phyloP scores from a whole-genome alignment of 2,888 invertebrate genomes.

The Agriopis aurantiaria region DNA sequence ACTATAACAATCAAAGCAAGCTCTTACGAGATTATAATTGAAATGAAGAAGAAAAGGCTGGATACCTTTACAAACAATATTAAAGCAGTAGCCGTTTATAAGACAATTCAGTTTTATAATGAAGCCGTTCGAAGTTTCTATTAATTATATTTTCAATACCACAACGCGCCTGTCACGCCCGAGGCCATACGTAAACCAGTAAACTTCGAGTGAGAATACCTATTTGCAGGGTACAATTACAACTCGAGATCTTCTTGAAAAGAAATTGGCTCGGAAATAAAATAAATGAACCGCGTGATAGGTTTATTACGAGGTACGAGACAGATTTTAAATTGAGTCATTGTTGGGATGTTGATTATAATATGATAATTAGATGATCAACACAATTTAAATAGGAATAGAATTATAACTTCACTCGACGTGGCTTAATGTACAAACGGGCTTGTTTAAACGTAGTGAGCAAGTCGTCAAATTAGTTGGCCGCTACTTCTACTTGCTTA shows the following conservation, averaged over 20 bases:
- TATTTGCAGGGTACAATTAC: slow-evolving; percentile 57
- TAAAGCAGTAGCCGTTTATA: slow-evolving; percentile 67
- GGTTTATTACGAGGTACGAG: slow-evolving; percentile 36
- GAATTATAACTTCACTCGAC: background rate
- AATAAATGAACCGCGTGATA: slow-evolving; percentile 40
- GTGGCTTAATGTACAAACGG: background rate
- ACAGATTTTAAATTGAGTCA: slow-evolving; percentile 33
- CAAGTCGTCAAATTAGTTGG: slow-evolving; percentile 19
- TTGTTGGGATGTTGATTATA: slow-evolving; percentile 21
- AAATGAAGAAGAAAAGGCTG: slow-evolving; percentile 14
- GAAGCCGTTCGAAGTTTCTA: slow-evolving; percentile 66
- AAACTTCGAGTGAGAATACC: slow-evolving; percentile 58
- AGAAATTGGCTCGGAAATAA: slow-evolving; percentile 47
- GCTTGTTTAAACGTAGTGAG: slow-evolving; percentile 12
- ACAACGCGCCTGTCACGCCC: slow-evolving; percentile 65
- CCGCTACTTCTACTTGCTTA: slow-evolving; percentile 26
- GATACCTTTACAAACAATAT: slow-evolving; percentile 42
- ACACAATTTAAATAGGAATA: slow-evolving; percentile 2
- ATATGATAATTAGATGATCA: slow-evolving; percentile 13
- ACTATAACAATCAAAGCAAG: background rate
- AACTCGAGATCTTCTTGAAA: slow-evolving; percentile 45
- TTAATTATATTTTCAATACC: slow-evolving; percentile 82
- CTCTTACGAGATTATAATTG: slow-evolving; percentile 19
- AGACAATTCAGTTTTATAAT: slow-evolving; percentile 68
- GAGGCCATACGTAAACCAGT: slow-evolving; percentile 55